Base-by-base conservation (phyloP, 2,797 vertebrate genomes). In the Schizothorax lantsangensis region DNA sequence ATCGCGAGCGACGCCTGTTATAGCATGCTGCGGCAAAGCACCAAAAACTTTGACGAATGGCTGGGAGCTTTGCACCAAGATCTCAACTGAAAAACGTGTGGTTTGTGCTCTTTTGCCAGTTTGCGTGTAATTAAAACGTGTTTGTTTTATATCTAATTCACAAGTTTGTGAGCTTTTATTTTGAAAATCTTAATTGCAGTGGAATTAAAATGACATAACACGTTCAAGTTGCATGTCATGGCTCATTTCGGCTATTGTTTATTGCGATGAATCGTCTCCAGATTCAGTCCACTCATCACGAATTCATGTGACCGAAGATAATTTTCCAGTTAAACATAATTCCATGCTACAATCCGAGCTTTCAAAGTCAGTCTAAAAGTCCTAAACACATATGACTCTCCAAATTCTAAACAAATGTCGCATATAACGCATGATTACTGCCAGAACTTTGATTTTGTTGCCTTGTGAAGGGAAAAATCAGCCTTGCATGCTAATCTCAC, bases 1-100 rank as follows among this genome's bases (percentile, higher is more conserved):
- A 85, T 88, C 66, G 78, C 75, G 82, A 92, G 90, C 90, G 87
- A 91, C 89, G 89, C 88, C 85, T 88, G 91, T 91, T 87, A 82
- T 88, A 91, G 92, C 75, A 36, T 83, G 79, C 87, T 88, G 86
- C 74, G 87, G 91, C 89, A 92, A 92, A 90, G 77, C 38, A 71
- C 26, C 90, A 88, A 92, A 86, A 92, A 87, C 79, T 23, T 62
- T 74, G 73, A 86, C 72, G 52, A 84, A 90, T 83, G 49, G 43
- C 85, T 86, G 57, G 33, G 49, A 83, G 54, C 17, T 47, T 21
- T 77, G 14, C 45, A 45, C 74, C 30, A 57, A 62, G 54, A 59
- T 57, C 47, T 80, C 10, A 15, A 38, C 40, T 23, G 49, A 17
- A 68, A 81, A 78, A 64, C n/a, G 21, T 47, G 47, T 23, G 47